Evolutionary conservation across 2,113 vertebrate genomes (phyloP), one percentile per base, ranked within the genome.

Genomic region (Notarius quadriscutis): DNA sequence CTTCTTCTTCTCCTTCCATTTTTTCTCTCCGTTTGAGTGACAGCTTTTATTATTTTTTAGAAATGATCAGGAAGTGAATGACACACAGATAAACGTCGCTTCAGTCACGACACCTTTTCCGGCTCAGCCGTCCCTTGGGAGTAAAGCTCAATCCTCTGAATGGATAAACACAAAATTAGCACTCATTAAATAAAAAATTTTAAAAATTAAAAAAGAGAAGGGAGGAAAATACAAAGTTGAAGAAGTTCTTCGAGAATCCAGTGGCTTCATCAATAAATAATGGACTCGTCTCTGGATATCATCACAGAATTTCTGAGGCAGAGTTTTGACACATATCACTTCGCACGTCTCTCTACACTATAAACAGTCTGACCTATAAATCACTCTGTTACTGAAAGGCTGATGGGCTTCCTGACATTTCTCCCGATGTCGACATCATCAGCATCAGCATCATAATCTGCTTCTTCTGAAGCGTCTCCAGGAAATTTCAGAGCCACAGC

Each of bases 21-120:
- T 71, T 50, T 17, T 22, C 27, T 50, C 60, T 50, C 63, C 22
- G 51, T 84, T 87, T 91, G 93, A 93, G 65, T 88, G 91, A 91
- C 94, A 48, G 84, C 87, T 90, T 60, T 89, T 81, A 89, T 82
- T 90, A 88, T 87, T 89, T 91, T 91, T 78, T 86, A 88, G 48
- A 90, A 91, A 90, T 84, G 84, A 60, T 27, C 53, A 89, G 90
- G 90, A 91, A 87, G 69, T 55, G 85, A 87, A 84, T 50, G 77
- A 63, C 18, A 41, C 88, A 74, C 87, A 67, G 84, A 88, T 88
- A 88, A 88, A 71, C 65, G 71, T 65, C 77, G 10, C 77, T 75
- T 53, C 25, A 63, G 71, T 85, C 81, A 51, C 60, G 58, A 80
- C 60, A 87, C 87, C 62, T 87, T 88, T 11, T 81, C 85, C 85